These are phyloP conservation scores for Brienomyrus brachyistius DNA, from an alignment of 2,113 vertebrate genomes.

Conservation along the genomic window DNA sequence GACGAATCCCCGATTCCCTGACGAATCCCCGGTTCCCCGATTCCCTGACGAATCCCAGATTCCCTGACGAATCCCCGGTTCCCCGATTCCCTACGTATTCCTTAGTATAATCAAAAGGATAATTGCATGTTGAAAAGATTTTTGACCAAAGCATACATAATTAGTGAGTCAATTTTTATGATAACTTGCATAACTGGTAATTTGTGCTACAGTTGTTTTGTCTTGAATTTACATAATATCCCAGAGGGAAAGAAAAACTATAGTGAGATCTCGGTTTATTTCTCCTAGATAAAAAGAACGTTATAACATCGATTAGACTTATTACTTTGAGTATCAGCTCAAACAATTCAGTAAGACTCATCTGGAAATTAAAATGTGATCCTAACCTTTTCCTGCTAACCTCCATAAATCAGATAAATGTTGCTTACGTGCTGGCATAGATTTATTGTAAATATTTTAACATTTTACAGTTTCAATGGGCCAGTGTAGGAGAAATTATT, in stretches of 20 bases:
- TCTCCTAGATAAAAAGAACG: background rate
- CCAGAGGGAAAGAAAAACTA: background rate
- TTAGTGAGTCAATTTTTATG: background rate
- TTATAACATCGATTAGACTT: background rate
- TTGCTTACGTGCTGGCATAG: background rate
- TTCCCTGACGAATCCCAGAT: background rate
- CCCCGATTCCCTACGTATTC: background rate
- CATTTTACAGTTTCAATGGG: background rate
- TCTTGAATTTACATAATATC: background rate
- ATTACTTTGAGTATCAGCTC: background rate
- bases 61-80: background rate
- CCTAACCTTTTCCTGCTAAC: background rate
- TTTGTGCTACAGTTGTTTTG: conserved; percentile 5
- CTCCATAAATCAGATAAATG: background rate
- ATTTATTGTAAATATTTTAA: background rate
- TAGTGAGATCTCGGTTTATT: background rate
- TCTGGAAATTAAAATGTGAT: background rate
- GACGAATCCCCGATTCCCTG: background rate
- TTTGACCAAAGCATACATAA: conserved; percentile 9
- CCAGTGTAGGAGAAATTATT: background rate
- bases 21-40: too few species aligned
- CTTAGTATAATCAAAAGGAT: background rate
- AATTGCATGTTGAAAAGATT: conserved; percentile 4
- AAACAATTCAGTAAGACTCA: background rate
- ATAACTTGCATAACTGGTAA: background rate